Evolutionary conservation across 2,113 vertebrate species (phyloP).

Genomic region (Melanerpes formicivorus): DNA sequence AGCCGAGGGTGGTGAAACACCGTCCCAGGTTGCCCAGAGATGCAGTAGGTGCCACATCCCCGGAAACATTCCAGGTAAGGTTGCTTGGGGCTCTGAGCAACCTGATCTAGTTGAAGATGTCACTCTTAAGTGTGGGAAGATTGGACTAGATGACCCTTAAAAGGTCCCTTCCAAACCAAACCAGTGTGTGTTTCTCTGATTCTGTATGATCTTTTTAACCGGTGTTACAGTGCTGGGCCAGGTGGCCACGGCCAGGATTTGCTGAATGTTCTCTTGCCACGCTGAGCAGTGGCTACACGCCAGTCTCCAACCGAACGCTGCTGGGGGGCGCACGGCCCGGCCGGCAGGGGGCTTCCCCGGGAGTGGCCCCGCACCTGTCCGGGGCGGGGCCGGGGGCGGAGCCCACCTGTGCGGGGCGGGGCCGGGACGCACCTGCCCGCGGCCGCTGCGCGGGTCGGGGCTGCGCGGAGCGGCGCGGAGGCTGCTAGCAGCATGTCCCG

Average conservation of each 20-base stretch:
- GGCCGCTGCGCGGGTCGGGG: background rate
- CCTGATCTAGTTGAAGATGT: background rate
- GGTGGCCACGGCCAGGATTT: background rate
- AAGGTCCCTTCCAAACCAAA: background rate
- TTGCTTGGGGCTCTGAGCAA: background rate
- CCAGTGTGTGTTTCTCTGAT: background rate
- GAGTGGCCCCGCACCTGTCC: background rate
- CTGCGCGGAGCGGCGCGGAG: background rate
- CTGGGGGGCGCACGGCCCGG: too few relatives aligned
- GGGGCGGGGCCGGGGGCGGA: background rate
- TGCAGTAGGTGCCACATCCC: background rate
- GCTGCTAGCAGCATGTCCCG: constrained; percentile 53
- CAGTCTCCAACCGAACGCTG: background rate
- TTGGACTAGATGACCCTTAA: too few relatives aligned
- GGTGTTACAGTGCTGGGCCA: too few relatives aligned
- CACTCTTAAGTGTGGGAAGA: background rate
- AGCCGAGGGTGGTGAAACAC: too few relatives aligned
- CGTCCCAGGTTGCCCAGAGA: too few relatives aligned
- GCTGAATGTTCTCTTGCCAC: background rate
- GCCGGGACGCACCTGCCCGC: background rate
- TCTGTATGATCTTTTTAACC: too few relatives aligned
- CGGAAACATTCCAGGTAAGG: background rate
- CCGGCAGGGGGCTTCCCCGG: background rate
- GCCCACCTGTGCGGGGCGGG: background rate
- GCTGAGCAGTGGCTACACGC: background rate